Evolutionary conservation across 64 coral and sea anemone genomes (phyloP).

Genomic region (Dendronephthya gigantea): DNA sequence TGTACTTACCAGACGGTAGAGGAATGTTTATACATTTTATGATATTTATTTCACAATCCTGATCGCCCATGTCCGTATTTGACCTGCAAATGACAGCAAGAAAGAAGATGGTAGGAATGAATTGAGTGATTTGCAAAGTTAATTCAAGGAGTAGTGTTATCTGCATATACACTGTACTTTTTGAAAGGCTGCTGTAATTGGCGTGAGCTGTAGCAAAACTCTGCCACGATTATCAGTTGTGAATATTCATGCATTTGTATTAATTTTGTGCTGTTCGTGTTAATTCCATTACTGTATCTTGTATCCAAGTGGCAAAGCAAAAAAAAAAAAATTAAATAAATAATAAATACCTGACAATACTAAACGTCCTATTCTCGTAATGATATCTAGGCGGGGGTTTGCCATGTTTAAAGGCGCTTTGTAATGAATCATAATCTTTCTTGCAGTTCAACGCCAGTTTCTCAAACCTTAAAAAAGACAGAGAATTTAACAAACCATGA

Average conservation of each 20-base stretch:
- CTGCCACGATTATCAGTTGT: too few relatives aligned
- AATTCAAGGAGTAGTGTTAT: too few relatives aligned
- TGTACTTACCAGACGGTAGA: conserved; percentile 66
- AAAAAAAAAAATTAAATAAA: background rate
- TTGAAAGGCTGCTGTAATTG: too few relatives aligned
- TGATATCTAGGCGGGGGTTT: conserved; percentile 79
- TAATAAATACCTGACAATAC: conserved; percentile 75
- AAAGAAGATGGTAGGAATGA: background rate
- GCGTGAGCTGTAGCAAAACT: too few relatives aligned
- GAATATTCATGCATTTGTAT: too few relatives aligned
- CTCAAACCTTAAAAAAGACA: conserved; percentile 65
- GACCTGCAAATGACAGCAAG: conserved; percentile 36
- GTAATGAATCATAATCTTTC: conserved; percentile 64
- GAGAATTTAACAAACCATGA: too few relatives aligned
- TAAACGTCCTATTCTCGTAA: conserved; percentile 88
- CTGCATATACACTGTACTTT: too few relatives aligned
- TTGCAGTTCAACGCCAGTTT: conserved; percentile 67
- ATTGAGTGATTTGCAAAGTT: too few relatives aligned
- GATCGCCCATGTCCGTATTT: conserved; percentile 83
- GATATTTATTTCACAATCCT: conserved; percentile 62
- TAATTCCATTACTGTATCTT: too few relatives aligned
- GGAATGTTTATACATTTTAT: conserved; percentile 83
- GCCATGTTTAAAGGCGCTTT: conserved; percentile 75
- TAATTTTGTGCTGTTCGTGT: too few relatives aligned
- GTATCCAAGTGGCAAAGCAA: background rate